Percentiles rank a stretch among this genome's conserved stretches.
phyloP scores from a whole-genome alignment of 2,888 invertebrate species.

The Pardosa pseudoannulata region DNA sequence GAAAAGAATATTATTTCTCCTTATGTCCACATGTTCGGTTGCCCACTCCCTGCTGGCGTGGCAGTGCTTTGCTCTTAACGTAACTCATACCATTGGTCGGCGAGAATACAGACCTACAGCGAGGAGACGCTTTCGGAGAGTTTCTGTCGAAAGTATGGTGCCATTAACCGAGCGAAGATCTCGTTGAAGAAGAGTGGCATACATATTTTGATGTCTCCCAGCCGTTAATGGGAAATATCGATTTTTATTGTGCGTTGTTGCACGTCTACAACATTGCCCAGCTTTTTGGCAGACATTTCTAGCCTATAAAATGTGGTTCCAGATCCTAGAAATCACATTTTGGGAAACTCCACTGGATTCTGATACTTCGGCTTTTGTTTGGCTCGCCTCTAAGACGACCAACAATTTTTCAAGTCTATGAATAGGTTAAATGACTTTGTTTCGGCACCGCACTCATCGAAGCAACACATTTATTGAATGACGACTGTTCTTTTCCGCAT shows the following conservation, averaged over 20 bases:
- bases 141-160: constrained; percentile 2
- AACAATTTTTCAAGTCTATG: constrained; percentile 15
- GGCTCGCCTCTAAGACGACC: neutral
- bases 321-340: constrained; percentile 17
- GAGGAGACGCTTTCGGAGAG: neutral
- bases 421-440: constrained; percentile 1
- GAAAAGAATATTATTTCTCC: constrained; percentile 19
- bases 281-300: neutral
- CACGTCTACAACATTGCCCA: neutral
- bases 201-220: neutral
- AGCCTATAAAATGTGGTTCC: neutral
- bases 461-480: neutral
- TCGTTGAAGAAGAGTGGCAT: constrained; percentile 16
- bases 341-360: constrained; percentile 10
- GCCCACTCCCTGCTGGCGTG: neutral
- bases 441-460: too few relatives aligned
- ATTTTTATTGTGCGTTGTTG: neutral
- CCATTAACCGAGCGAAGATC: neutral
- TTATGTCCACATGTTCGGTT: too few relatives aligned
- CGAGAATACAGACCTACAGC: too few relatives aligned
- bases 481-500: neutral
- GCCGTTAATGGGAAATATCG: neutral
- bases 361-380: constrained; percentile 11
- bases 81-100: too few relatives aligned
- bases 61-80: too few relatives aligned